Conservation (phyloP, 1,140 invertebrate species). For the Diuraphis noxia region DNA sequence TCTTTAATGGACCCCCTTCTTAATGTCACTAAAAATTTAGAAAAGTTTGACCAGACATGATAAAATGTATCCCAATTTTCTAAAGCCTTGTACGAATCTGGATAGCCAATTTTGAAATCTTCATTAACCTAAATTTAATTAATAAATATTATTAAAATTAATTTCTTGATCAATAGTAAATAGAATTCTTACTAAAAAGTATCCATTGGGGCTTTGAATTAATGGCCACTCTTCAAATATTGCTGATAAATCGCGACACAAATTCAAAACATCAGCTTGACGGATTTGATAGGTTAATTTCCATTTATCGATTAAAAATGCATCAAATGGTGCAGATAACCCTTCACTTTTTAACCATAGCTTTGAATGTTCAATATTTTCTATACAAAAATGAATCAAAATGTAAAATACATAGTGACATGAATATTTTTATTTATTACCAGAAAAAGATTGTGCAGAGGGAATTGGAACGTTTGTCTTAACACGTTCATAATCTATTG, state of each 20-base stretch:
- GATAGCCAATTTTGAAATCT: neutral
- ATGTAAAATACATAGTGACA: neutral
- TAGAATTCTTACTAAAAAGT: neutral
- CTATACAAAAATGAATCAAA: neutral
- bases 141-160: neutral
- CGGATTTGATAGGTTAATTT: neutral
- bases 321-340: neutral
- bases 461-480: neutral
- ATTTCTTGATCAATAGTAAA: neutral
- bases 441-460: neutral
- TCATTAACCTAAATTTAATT: neutral
- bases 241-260: neutral
- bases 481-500: neutral
- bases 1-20: neutral
- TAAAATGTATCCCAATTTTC: neutral
- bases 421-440: no score
- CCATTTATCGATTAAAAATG: neutral
- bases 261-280: neutral
- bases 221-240: neutral
- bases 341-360: neutral
- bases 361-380: neutral
- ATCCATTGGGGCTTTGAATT: neutral
- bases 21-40: neutral
- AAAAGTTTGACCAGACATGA: neutral
- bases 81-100: neutral